These are phyloP conservation scores for Melanotus villosus DNA, from an alignment of 2,888 invertebrate genomes.

Conservation along the genomic window DNA sequence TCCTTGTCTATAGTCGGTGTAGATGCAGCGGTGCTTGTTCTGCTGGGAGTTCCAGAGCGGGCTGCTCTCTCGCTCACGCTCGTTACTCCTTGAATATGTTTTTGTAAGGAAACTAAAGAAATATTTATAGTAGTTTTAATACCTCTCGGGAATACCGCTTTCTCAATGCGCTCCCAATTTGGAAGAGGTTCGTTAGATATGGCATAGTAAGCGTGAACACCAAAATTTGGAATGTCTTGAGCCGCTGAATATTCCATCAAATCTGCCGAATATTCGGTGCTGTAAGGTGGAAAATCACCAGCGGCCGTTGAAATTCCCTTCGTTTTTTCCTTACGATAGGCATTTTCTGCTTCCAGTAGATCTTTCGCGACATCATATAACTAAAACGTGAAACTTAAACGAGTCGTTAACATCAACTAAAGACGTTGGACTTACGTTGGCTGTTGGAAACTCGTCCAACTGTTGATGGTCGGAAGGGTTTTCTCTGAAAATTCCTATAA, in stretches of 20 bases:
- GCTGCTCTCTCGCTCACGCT: not conserved
- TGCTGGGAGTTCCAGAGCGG: not conserved
- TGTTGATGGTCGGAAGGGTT: slow-evolving; percentile 61
- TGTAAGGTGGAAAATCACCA: slow-evolving; percentile 61
- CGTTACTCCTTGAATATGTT: not conserved
- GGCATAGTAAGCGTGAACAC: slow-evolving; percentile 70
- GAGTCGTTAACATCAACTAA: not conserved
- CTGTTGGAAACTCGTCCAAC: slow-evolving; percentile 61
- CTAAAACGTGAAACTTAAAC: slow-evolving; percentile 48
- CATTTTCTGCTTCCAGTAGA: slow-evolving; percentile 60
- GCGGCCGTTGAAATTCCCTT: slow-evolving; percentile 55
- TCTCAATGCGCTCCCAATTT: slow-evolving; percentile 65
- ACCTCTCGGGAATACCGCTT: slow-evolving; percentile 62
- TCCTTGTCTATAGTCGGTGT: not conserved
- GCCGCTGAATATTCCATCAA: slow-evolving; percentile 68
- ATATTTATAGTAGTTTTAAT: too few species aligned
- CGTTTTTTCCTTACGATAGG: slow-evolving; percentile 51
- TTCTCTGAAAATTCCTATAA: slow-evolving; percentile 66
- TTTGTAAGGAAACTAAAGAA: too few species aligned
- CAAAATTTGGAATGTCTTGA: slow-evolving; percentile 69
- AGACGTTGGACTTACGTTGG: slow-evolving; percentile 52
- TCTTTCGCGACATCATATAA: slow-evolving; percentile 62
- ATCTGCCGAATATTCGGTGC: slow-evolving; percentile 66
- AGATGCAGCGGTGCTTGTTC: not conserved
- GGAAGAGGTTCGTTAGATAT: slow-evolving; percentile 67